These are phyloP conservation scores for Tinea trinotella DNA, from an alignment of 2,888 invertebrate genomes.

Conservation along the genomic window DNA sequence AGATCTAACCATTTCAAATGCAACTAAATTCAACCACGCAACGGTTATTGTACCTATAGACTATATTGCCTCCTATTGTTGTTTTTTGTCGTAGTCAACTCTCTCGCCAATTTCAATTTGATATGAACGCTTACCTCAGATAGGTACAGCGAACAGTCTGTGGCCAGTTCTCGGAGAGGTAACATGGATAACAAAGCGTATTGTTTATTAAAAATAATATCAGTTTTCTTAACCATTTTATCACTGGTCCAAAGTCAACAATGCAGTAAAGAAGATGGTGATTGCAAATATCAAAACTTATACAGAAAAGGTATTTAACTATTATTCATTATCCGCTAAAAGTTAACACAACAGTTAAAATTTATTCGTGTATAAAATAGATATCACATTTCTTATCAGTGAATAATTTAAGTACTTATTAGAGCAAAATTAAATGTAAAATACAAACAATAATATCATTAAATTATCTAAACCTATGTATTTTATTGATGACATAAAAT, in stretches of 20 bases:
- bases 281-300: conserved; percentile 8
- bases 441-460: no score
- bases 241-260: neutral
- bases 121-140: conserved; percentile 29
- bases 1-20: no score
- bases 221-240: neutral
- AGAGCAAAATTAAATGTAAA: no score
- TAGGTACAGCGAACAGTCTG: conserved; percentile 44
- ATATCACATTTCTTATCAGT: no score
- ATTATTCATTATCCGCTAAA: no score
- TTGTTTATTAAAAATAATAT: conserved; percentile 33
- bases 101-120: conserved; percentile 42
- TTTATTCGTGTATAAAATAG: no score
- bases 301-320: conserved; percentile 8
- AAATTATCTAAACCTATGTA: no score
- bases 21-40: no score
- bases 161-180: conserved; percentile 32
- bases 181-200: conserved; percentile 43
- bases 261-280: conserved; percentile 2
- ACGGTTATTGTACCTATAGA: no score
- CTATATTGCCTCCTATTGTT: neutral
- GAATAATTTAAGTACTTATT: no score
- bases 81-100: conserved; percentile 1
- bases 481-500: no score
- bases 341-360: no score